Percentiles rank a stretch among this genome's conserved stretches.
phyloP scores from a whole-genome alignment of 2,888 invertebrate genomes.

The Diaprepes abbreviatus region DNA sequence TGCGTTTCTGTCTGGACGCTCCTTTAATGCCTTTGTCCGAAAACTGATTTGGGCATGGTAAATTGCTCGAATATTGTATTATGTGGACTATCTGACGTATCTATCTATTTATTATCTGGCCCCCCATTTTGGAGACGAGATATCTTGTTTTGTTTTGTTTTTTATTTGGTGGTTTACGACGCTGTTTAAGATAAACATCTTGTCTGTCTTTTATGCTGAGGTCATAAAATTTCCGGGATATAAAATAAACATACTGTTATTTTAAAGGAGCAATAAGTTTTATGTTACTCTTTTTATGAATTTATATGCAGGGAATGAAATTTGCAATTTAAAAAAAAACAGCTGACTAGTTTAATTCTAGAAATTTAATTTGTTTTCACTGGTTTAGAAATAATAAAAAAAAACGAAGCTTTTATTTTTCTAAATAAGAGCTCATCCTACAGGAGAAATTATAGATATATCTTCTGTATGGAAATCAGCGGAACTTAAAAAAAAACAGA shows the following conservation, averaged over 20 bases:
- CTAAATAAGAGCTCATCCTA: too few relatives aligned
- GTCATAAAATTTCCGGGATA: not conserved
- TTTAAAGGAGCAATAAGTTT: not conserved
- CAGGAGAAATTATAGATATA: too few relatives aligned
- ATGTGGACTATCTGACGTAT: conserved; percentile 9
- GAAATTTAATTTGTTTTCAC: too few relatives aligned
- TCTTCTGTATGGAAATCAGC: too few relatives aligned
- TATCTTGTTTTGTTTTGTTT: conserved; percentile 16
- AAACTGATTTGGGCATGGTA: conserved; percentile 2
- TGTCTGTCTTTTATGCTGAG: not conserved
- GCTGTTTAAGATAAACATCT: conserved; percentile 17
- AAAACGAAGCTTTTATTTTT: too few relatives aligned
- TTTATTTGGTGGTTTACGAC: conserved; percentile 17
- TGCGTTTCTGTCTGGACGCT: conserved; percentile 22
- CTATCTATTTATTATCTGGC: conserved; percentile 10
- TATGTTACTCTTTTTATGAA: not conserved
- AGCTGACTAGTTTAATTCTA: too few relatives aligned
- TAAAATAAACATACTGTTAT: not conserved
- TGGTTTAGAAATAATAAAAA: too few relatives aligned
- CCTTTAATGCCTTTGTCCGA: conserved; percentile 2
- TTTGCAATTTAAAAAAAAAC: too few relatives aligned
- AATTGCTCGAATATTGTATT: conserved; percentile 17
- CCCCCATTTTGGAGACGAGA: conserved; percentile 10
- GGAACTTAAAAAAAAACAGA: too few relatives aligned
- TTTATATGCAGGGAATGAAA: too few relatives aligned